Base-by-base conservation (phyloP, 2,888 invertebrate species). In the Ophion slaviceki region DNA sequence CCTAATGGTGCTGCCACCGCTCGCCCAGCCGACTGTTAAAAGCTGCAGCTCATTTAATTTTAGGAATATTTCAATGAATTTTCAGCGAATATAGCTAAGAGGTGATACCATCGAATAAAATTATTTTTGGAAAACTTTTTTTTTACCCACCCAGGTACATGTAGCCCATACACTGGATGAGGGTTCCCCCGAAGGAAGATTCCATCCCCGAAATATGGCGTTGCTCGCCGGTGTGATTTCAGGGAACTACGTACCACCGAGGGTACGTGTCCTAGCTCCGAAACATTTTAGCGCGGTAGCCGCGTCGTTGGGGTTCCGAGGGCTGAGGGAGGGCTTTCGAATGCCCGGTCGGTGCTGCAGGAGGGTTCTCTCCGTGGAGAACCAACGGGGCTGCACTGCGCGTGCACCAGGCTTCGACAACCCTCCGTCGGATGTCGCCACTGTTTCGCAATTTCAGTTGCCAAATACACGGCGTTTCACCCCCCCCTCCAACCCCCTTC, bases 361-460 rank as follows among this genome's bases (percentile, higher is more conserved):
- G 91, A 90, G 91, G 92, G 91, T 86, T 89, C 53, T 36, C 20
- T 40, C 32, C 24, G 47, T 70, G 32, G 89, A 87, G 88, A 88
- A 86, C 86, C 81, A 75, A 78, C 85, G 40, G 66, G 64, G 57
- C 17, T 59, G 67, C 78, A 20, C 28, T 72, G 40, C 78, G 64
- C 78, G 66, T 74, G 71, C 36, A 2, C 45, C 32, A 67, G 78
- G 87, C 89, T 93, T 91, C 87, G 70, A 79, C 88, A 80, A 92
- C 94, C 94, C 93, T 88, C 66, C 91, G 93, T 61, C 83, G 89
- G 94, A 92, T 93, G 94, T 90, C 93, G 93, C 93, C 91, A 93
- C 92, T 82, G 86, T 85, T 87, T 72, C 66, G 32, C 82, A 76
- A 67, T 57, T 74, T 17, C n/a, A 20, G n/a, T 61, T 40, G 70